phyloP scores from a whole-genome alignment of 1,140 invertebrate genomes.

The Papilio xuthus region DNA sequence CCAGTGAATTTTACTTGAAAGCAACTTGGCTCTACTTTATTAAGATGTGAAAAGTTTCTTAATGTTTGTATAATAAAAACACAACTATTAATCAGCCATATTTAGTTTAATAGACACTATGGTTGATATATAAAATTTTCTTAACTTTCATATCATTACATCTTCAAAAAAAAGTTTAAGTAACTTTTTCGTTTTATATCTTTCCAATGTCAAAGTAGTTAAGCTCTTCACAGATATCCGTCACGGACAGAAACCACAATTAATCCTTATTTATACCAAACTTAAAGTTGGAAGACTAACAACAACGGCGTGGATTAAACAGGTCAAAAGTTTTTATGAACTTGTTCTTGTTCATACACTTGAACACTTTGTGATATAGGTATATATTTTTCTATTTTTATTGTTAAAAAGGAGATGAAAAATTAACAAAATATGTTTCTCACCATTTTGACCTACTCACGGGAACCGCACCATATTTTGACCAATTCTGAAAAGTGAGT shows the following conservation, averaged over 20 bases:
- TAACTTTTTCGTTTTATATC: neutral
- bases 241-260: neutral
- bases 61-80: neutral
- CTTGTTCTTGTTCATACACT: too few relatives aligned
- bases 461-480: too few relatives aligned
- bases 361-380: too few relatives aligned
- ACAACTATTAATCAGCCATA: too few relatives aligned
- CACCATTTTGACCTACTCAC: too few relatives aligned
- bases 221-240: neutral
- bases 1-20: neutral
- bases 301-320: neutral
- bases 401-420: too few relatives aligned
- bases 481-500: too few relatives aligned
- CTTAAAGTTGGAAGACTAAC: neutral
- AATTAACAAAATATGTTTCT: too few relatives aligned
- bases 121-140: neutral
- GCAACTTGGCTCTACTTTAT: neutral
- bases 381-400: too few relatives aligned
- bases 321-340: neutral
- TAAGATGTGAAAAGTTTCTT: neutral
- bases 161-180: too few relatives aligned
- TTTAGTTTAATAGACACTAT: too few relatives aligned
- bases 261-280: constrained; percentile 5
- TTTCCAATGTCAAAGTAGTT: neutral
- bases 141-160: too few relatives aligned